These are phyloP conservation scores for Genyomyrus donnyi DNA, from an alignment of 2,113 vertebrate genomes.

Conservation along the genomic window DNA sequence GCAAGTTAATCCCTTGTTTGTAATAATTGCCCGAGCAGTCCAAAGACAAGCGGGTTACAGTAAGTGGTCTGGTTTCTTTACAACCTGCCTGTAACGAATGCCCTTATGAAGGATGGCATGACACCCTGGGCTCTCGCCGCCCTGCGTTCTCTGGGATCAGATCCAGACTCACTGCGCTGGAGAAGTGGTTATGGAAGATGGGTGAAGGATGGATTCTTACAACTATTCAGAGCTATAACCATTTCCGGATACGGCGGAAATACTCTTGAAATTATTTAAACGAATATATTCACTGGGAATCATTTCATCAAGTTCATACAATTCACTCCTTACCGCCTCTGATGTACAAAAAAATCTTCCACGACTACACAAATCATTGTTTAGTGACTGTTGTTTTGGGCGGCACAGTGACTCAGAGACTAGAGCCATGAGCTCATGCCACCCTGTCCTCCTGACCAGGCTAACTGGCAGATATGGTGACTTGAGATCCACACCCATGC, in stretches of 20 bases:
- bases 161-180: neutral
- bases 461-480: neutral
- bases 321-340: neutral
- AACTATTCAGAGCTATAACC: neutral
- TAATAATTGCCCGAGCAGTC: neutral
- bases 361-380: neutral
- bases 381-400: neutral
- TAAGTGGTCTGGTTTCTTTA: neutral
- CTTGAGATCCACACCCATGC: neutral
- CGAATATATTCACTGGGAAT: neutral
- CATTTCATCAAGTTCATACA: neutral
- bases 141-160: neutral
- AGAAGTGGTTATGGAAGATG: neutral
- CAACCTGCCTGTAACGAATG: neutral
- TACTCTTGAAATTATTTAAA: neutral
- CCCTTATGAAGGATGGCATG: neutral
- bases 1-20: neutral
- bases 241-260: neutral
- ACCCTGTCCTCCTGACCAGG: neutral
- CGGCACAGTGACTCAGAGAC: neutral
- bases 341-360: neutral
- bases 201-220: neutral
- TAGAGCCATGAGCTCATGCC: neutral
- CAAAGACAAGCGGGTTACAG: neutral
- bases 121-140: neutral